phyloP scores from a whole-genome alignment of 2,113 vertebrate genomes.

The Siphamia tubifer region DNA sequence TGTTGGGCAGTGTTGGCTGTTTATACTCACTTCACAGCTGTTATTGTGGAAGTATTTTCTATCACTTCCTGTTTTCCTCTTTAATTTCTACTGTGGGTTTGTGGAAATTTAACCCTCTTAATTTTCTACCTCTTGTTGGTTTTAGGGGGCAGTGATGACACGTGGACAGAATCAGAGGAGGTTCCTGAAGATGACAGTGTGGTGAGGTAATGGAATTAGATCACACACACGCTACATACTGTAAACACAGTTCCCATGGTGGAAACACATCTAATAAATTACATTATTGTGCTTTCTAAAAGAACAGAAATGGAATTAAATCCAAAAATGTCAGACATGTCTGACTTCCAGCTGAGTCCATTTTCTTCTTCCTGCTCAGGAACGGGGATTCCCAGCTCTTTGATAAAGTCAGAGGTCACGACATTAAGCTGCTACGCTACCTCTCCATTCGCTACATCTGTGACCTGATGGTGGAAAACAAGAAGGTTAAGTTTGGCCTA shows the following conservation, averaged over 20 bases:
- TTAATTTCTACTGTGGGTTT: not conserved
- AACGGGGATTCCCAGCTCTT: conserved; percentile 96
- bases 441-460: conserved; percentile 96
- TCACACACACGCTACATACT: too few species aligned
- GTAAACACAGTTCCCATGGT: too few species aligned
- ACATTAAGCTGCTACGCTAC: conserved; percentile 95
- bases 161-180: conserved; percentile 88
- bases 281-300: too few species aligned
- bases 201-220: conserved; percentile 81
- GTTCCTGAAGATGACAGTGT: conserved; percentile 88
- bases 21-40: too few species aligned
- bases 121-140: not conserved
- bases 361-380: conserved; percentile 61
- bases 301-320: too few species aligned
- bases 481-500: conserved; percentile 99
- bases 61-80: too few species aligned
- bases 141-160: conserved; percentile 90
- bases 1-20: too few species aligned
- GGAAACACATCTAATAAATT: too few species aligned
- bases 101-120: not conserved
- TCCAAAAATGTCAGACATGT: too few species aligned
- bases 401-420: conserved; percentile 95
- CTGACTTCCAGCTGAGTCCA: not conserved
- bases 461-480: conserved; percentile 99
- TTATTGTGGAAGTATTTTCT: too few species aligned